Evolutionary conservation across 2,888 invertebrate genomes (phyloP), one percentile per base, ranked within the genome.

Genomic region (Torymus aiolomorphi): DNA sequence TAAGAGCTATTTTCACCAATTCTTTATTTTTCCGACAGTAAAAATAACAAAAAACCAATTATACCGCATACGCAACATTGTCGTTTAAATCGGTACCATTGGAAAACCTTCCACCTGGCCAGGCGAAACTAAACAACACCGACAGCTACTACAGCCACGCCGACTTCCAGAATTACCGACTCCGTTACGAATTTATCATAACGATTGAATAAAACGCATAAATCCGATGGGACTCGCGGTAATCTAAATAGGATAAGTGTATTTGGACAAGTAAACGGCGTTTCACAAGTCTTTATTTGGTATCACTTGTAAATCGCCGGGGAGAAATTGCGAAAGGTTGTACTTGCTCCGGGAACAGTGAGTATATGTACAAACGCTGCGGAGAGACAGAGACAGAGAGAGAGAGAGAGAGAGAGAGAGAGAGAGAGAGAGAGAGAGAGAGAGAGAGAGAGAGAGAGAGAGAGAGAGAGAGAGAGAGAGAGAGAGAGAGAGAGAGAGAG

Each of bases 241-340:
- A 74, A 69, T 70, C 76, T 61, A 54, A 76, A 61, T 62, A 18
- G 61, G 57, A 71, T 65, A 78, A 59, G 18, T 61, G 24, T 51
- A 73, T 69, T 67, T 62, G 54, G 52, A 20, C 65, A 54, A 72
- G 24, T 65, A 42, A 1, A 72, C 8, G 42, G 42, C 42, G 57
- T 71, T 71, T 77, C 54, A 62, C 67, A 65, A 66, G 61, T 59
- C 42, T 54, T 65, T 24, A 54, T 75, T 67, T 14, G n/a, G 70
- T 71, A 57, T 42, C 18, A 20, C 49, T 61, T 54, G 56, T 56
- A 54, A 67, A 61, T 78, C 62, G 20, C 24, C 20, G 51, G 13
- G 42, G 62, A 62, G 72, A 67, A 69, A 80, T 76, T 69, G 49
- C 76, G 57, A 80, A 72, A 67, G 69, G 54, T 11, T 63, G 52